A percentile compares a stretch with the other conserved stretches of the same genome.
Conservation (phyloP, 1,140 invertebrate species). For the Drosophila virilis region DNA sequence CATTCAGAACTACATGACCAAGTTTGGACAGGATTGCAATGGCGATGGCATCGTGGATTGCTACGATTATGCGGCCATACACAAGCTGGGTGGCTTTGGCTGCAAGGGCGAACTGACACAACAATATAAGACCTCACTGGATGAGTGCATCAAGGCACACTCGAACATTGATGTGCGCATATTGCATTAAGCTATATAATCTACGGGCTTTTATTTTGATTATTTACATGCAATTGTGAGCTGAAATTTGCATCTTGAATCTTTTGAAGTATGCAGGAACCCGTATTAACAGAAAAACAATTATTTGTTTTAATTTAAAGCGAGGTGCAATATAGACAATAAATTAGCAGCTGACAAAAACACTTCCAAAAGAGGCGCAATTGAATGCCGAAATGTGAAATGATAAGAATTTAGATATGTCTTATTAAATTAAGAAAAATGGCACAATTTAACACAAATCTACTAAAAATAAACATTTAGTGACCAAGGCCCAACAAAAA, state of each 20-base stretch:
- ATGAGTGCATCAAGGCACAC: conserved; percentile 55
- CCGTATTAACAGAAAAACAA: no score
- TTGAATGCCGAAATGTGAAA: no score
- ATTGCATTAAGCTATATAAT: conserved; percentile 17
- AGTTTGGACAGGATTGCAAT: conserved; percentile 92
- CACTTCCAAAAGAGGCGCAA: no score
- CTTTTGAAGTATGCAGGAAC: conserved; percentile 46
- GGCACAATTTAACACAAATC: no score
- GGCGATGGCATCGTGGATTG: conserved; percentile 91
- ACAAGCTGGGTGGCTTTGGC: conserved; percentile 90
- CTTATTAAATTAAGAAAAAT: no score
- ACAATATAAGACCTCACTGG: conserved; percentile 58
- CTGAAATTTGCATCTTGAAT: conserved; percentile 39
- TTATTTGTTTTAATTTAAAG: no score
- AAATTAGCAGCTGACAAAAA: no score
- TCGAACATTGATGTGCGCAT: conserved; percentile 58
- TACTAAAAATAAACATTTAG: no score
- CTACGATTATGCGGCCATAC: conserved; percentile 91
- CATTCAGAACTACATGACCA: conserved; percentile 92
- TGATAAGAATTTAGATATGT: no score
- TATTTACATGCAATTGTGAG: conserved; percentile 66
- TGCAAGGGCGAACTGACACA: conserved; percentile 84
- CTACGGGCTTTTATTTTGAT: conserved; percentile 47
- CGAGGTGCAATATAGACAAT: no score
- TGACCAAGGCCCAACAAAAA: no score